Evolutionary conservation across 2,888 invertebrate genomes (phyloP).

Genomic region (Pristionchus arcanus): DNA sequence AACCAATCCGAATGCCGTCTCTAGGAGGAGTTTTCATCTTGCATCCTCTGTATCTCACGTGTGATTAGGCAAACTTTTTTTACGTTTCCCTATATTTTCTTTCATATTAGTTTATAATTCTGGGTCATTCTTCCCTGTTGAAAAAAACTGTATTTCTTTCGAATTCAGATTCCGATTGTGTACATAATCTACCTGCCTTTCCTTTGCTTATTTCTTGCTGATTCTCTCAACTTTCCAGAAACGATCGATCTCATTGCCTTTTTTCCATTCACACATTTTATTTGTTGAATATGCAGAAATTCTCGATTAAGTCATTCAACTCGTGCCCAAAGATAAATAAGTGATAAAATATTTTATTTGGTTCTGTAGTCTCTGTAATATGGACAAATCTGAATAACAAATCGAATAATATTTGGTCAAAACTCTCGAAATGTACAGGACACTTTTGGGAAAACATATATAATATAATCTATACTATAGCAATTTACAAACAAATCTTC

Average conservation of each 20-base stretch:
- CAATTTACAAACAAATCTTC: background rate
- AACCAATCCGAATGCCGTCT: background rate
- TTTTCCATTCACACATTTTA: background rate
- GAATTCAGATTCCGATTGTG: background rate
- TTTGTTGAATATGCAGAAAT: background rate
- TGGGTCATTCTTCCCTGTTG: conserved; percentile 31
- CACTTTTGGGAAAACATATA: background rate
- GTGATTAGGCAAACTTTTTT: background rate
- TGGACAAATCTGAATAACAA: conserved; percentile 27
- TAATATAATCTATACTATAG: background rate
- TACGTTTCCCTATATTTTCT: background rate
- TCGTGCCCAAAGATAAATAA: background rate
- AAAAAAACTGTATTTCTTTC: conserved; percentile 4
- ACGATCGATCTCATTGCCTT: background rate
- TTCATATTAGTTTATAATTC: background rate
- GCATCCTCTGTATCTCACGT: conserved; percentile 34
- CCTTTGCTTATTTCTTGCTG: background rate
- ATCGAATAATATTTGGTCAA: conserved; percentile 14
- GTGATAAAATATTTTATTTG: conserved; percentile 44
- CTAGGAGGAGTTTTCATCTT: conserved; percentile 33
- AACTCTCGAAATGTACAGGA: conserved; percentile 34
- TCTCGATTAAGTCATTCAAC: background rate
- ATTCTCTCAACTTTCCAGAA: background rate
- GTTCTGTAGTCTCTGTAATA: background rate
- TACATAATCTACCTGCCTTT: conserved; percentile 21